Percentiles rank a stretch among this genome's conserved stretches.
Conservation (phyloP, 2,113 vertebrate genomes). For the Chaetops frenatus region DNA sequence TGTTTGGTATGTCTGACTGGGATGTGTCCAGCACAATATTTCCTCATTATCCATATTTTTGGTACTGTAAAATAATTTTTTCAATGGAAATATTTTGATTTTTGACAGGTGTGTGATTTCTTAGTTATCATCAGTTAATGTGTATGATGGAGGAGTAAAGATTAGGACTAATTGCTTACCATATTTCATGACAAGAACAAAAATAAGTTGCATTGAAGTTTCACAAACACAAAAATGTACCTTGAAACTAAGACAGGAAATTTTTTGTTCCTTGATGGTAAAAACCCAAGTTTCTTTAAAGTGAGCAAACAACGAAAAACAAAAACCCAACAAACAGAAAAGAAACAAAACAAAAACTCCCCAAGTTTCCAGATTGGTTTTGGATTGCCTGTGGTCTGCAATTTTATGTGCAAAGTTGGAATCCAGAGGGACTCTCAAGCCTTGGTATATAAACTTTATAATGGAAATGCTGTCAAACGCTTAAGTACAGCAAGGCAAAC, state of each 20-base stretch:
- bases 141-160: not conserved
- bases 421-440: slow-evolving; percentile 17
- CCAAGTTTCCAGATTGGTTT: not conserved
- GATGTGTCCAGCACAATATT: not conserved
- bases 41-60: not conserved
- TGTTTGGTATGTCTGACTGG: rapidly evolving
- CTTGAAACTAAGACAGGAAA: not conserved
- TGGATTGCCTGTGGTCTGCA: not conserved
- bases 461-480: slow-evolving; percentile 52
- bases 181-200: not conserved
- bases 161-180: not conserved
- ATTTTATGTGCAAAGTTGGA: not conserved
- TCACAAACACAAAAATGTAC: not conserved
- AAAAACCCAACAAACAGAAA: not conserved
- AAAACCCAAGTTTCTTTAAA: not conserved
- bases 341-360: not conserved
- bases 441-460: slow-evolving; percentile 29
- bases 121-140: not conserved
- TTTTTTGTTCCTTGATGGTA: not conserved
- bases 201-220: not conserved
- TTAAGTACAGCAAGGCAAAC: slow-evolving; percentile 45
- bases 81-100: not conserved
- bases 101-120: not conserved
- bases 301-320: not conserved
- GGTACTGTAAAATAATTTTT: not conserved